Conservation (phyloP, 1,140 invertebrate genomes). For the Ceratitis capitata region DNA sequence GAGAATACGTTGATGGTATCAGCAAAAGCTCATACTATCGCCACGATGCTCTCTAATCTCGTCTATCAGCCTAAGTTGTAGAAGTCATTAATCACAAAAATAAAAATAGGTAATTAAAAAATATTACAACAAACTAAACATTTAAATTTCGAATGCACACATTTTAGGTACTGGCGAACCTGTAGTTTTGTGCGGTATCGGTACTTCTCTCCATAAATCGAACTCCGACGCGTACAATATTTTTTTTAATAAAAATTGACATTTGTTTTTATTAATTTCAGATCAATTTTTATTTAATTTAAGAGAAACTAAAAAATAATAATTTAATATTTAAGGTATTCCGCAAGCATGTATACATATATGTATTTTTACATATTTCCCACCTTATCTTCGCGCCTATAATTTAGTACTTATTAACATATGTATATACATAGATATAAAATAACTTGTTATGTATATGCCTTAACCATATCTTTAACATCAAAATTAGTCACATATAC, state of each 20-base stretch:
- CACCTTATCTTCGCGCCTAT: slow-evolving; percentile 1
- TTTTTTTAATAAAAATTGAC: too few relatives aligned
- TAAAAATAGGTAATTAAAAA: neutral
- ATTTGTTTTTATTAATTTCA: too few relatives aligned
- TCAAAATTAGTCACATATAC: neutral
- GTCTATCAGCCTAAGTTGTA: neutral
- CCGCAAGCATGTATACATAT: neutral
- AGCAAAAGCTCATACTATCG: neutral
- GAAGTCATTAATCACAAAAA: neutral
- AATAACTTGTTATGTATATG: too few relatives aligned
- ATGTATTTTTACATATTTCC: neutral
- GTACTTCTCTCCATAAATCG: too few relatives aligned
- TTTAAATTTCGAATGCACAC: too few relatives aligned
- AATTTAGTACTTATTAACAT: neutral
- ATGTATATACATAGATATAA: too few relatives aligned
- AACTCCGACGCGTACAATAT: too few relatives aligned
- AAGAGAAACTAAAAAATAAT: neutral
- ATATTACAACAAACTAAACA: neutral
- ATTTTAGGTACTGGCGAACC: too few relatives aligned
- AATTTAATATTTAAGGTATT: neutral
- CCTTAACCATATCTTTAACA: slow-evolving; percentile 4
- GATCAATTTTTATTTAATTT: too few relatives aligned
- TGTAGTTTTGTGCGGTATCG: neutral
- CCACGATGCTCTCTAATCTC: neutral
- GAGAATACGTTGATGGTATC: neutral